A percentile compares a stretch with the other conserved stretches of the same genome.
Evolutionary conservation across 2,113 vertebrate genomes (phyloP).

Genomic region (Apus apus): DNA sequence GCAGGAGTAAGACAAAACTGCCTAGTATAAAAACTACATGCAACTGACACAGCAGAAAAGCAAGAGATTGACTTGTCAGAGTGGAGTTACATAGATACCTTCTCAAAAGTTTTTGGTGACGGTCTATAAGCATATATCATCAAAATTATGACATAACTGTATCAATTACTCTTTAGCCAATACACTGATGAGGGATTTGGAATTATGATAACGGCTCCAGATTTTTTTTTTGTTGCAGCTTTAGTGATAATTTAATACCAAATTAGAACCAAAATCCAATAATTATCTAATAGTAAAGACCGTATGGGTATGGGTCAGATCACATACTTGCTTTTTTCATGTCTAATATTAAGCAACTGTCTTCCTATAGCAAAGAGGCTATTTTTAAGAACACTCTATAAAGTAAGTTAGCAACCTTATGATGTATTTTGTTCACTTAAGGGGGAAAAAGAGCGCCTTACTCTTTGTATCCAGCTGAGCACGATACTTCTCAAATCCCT

Average conservation of each 20-base stretch:
- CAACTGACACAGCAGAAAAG: not conserved
- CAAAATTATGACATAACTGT: not conserved
- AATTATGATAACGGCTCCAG: not conserved
- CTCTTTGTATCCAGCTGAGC: constrained; percentile 97
- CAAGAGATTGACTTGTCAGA: not conserved
- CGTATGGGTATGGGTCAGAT: not conserved
- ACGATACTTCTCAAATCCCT: constrained; percentile 94
- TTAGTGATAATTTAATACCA: not conserved
- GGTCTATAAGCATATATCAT: not conserved
- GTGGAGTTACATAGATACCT: not conserved
- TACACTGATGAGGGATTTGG: not conserved
- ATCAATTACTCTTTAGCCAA: not conserved
- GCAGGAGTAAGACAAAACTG: not conserved
- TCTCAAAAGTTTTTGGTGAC: not conserved
- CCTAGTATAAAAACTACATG: not conserved
- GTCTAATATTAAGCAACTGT: not conserved
- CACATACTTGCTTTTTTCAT: not conserved
- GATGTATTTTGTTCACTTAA: not conserved
- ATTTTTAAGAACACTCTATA: not conserved
- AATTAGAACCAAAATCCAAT: not conserved
- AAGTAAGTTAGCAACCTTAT: not conserved
- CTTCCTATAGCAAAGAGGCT: not conserved
- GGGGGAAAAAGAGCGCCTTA: constrained; percentile 69
- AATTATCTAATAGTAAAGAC: not conserved
- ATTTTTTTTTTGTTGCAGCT: not conserved